Base-by-base conservation (phyloP, 2,113 vertebrate species). In the Axis porcinus region DNA sequence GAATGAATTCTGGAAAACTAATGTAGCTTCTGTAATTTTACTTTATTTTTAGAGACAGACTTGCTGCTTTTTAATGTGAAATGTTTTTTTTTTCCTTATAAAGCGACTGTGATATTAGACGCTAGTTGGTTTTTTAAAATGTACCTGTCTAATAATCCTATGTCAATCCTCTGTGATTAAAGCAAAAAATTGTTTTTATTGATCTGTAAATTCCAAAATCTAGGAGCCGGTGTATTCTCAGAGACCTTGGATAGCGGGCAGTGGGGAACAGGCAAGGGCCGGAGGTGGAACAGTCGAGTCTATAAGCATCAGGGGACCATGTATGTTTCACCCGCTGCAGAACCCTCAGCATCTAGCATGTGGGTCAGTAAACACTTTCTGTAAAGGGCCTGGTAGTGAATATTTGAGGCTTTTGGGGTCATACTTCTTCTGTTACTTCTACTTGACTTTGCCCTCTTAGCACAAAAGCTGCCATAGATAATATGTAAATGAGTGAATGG, bases 111-210 rank as follows among this genome's bases (percentile, higher is more conserved):
- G 21, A 62, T 62, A 57, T 47, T 78, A 89, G 58, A 67, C 10
- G 58, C 45, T 84, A 58, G 62, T 33, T 85, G 50, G 30, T 55
- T 91, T 96, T 94, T 57, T 36, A 94, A 95, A 74, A 54, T 58
- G 33, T 62, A 82, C 52, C 23, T 36, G 3, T 40, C 30, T 54
- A 40, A 67, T 14, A 45, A 78, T 27, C 7, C 47, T 52, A 9
- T 86, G 67, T 47, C 19, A 28, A 17, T 67, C 60, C 30, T 91
- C 14, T n/a, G 54, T 64, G 27, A 50, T 19, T 93, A 27, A 62
- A 86, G 86, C 82, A 89, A 78, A 89, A 78, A 11, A n/a, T 28
- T 40, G 13, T n/a, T 86, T 97, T 91, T 23, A 60, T 45, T 79
- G 74, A 67, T 30, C 15, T 13, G 76, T 25, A 23, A 96, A 90